Percentiles rank a stretch among this genome's conserved stretches.
These are phyloP conservation scores for Itoplectis maculator DNA, from an alignment of 2,888 invertebrate species.

Conservation along the genomic window DNA sequence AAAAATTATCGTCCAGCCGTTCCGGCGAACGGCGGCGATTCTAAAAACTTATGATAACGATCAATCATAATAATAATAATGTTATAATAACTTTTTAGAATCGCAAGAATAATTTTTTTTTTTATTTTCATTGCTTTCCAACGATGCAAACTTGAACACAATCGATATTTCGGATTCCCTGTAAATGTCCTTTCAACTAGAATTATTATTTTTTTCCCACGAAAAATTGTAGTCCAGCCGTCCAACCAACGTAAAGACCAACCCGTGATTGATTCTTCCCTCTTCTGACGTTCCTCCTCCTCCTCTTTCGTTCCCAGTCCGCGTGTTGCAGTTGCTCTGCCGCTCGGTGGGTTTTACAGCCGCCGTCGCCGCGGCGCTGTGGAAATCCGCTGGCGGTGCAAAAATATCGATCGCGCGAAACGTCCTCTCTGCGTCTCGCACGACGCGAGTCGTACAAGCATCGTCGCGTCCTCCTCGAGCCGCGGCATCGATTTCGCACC, in stretches of 20 bases:
- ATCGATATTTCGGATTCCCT: too few relatives aligned
- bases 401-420: conserved; percentile 47
- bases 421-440: conserved; percentile 20
- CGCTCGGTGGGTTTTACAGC: conserved; percentile 8
- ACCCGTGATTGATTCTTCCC: conserved; percentile 28
- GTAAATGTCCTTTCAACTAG: too few relatives aligned
- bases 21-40: too few relatives aligned
- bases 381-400: conserved; percentile 31
- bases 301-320: background rate
- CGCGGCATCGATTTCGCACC: conserved; percentile 47
- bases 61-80: too few relatives aligned
- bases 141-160: too few relatives aligned
- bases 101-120: too few relatives aligned
- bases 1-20: too few relatives aligned
- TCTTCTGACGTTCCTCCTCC: conserved; percentile 20
- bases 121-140: too few relatives aligned
- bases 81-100: too few relatives aligned
- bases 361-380: background rate
- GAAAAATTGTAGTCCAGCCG: background rate
- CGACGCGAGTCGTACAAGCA: conserved; percentile 26
- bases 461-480: conserved; percentile 36
- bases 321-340: background rate
- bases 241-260: background rate
- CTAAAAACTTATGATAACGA: too few relatives aligned
- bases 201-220: conserved; percentile 10